A percentile compares a stretch with the other conserved stretches of the same genome.
Conservation (phyloP, 2,113 vertebrate genomes). For the Herpetotheres cachinnans region DNA sequence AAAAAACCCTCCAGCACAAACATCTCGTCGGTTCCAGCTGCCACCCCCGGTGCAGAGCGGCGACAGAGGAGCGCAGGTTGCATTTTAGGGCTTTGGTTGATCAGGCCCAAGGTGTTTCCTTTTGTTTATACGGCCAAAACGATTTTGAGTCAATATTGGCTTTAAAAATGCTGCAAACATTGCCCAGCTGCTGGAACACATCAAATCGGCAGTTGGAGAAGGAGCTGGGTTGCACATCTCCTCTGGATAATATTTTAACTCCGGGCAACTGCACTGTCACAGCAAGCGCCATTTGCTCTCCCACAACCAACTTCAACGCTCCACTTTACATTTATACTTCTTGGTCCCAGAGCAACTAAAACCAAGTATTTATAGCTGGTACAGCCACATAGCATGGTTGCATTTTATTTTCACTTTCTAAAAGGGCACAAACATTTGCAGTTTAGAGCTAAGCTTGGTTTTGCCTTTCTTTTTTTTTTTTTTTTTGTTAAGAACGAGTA, state of each 20-base stretch:
- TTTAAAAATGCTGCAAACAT: background rate
- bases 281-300: background rate
- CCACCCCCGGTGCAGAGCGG: fast-evolving
- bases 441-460: background rate
- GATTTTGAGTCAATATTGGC: background rate
- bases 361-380: background rate
- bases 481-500: background rate
- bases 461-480: background rate
- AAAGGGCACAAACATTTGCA: background rate
- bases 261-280: background rate
- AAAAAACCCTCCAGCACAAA: background rate
- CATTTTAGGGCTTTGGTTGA: background rate
- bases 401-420: background rate
- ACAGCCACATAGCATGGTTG: background rate
- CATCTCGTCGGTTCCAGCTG: background rate
- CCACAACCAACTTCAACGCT: fast-evolving
- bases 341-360: background rate
- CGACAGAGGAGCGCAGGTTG: background rate
- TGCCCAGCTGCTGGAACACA: background rate
- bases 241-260: background rate
- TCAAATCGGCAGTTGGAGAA: background rate
- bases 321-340: background rate
- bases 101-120: background rate
- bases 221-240: background rate
- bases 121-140: background rate